These are phyloP conservation scores for Bombycilla garrulus DNA, from an alignment of 2,113 vertebrate genomes.

Conservation along the genomic window DNA sequence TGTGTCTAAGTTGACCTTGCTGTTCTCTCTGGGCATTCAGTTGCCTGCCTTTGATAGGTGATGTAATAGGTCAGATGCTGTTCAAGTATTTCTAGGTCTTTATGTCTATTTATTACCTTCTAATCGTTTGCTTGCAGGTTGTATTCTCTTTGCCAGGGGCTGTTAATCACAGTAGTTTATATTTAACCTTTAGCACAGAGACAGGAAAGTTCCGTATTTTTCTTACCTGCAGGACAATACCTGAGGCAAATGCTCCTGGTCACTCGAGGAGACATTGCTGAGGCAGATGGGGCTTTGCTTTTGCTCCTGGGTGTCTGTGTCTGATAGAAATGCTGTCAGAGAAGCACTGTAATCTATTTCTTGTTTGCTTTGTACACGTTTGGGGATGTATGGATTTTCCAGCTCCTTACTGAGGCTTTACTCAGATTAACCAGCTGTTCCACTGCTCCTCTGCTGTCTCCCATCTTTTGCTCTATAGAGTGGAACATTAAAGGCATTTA, in stretches of 20 bases:
- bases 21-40: background rate
- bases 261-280: background rate
- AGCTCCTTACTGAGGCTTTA: background rate
- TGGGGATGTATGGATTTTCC: background rate
- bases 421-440: background rate
- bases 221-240: background rate
- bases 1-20: background rate
- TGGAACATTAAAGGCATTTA: background rate
- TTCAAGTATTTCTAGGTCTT: background rate
- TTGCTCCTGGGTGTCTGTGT: background rate
- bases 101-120: background rate
- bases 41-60: background rate
- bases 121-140: background rate
- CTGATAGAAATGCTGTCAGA: background rate
- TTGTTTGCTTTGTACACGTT: background rate
- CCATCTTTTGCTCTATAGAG: background rate
- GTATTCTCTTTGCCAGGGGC: background rate
- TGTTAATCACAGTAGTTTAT: background rate
- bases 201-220: background rate
- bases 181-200: background rate
- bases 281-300: background rate
- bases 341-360: background rate
- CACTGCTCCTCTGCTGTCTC: background rate
- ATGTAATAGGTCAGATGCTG: background rate
- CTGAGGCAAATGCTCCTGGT: background rate